Base-by-base conservation (phyloP, 2,113 vertebrate species). In the Toxostoma redivivum region DNA sequence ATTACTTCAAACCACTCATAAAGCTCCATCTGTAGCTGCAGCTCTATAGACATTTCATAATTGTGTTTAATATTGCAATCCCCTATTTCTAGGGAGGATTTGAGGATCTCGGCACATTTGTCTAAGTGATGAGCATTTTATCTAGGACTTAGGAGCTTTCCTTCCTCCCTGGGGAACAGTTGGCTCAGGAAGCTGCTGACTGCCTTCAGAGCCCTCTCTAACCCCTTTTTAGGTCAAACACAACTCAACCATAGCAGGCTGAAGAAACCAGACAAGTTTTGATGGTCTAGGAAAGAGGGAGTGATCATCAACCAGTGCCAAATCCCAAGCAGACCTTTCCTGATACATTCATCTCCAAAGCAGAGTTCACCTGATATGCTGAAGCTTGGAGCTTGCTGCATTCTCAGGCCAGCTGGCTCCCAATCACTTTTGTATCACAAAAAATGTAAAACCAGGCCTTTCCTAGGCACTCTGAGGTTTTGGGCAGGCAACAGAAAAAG, bases 1-100 rank as follows among this genome's bases (percentile, higher is more conserved):
- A 58, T 91, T 80, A 61, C 66, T 95, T 95, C 94, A 91, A 57
- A 58, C 93, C 84, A 82, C 58, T 90, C 67, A 1, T 93, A 92
- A 95, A 96, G 84, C 88, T 92, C 88, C 64, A 91, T 44, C 42
- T 73, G 85, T 66, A 84, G 88, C 65, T 72, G 40, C 56, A 62
- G 73, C 74, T 91, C 53, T 51, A 60, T 45, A 94, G 78, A 70
- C 78, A 82, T 88, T 90, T 95, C 71, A 51, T 81, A 91, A 84
- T 92, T 78, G 81, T 67, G 33, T 73, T 61, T 78, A 71, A 72
- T 64, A 64, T 58, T 74, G 54, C 87, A 50, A 51, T 64, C 60
- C 58, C 72, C 53, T 71, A 56, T 86, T 80, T 91, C 83, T 76
- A 71, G 45, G 50, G 81, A 92, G 86, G 94, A 92, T 64, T 88